Conservation (phyloP, 2,797 vertebrate species). For the Lutra lutra region DNA sequence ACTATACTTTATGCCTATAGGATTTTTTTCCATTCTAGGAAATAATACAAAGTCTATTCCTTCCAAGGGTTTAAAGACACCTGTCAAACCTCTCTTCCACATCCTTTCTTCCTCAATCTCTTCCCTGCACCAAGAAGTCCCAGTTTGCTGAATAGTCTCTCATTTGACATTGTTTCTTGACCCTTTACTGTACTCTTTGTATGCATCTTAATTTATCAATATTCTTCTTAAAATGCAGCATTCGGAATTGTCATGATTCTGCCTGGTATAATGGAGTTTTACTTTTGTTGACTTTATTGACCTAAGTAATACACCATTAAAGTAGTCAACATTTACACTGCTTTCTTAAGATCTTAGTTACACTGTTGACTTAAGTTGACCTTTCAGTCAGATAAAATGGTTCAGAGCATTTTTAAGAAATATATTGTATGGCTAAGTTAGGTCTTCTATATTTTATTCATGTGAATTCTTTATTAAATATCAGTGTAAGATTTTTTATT, state of each 20-base stretch:
- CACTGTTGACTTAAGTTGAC: constrained; percentile 49
- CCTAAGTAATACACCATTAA: constrained; percentile 49
- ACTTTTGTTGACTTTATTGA: constrained; percentile 64
- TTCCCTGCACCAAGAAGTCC: background rate
- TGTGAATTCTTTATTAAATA: background rate
- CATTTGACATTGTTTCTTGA: background rate
- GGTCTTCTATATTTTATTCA: background rate
- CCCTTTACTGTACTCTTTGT: background rate
- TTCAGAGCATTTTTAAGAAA: constrained; percentile 40
- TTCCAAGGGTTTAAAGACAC: background rate
- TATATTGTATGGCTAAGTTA: background rate
- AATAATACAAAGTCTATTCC: background rate
- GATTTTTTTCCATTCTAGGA: background rate
- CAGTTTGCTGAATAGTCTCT: background rate
- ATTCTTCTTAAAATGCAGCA: background rate
- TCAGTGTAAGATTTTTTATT: background rate
- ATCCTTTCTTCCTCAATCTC: background rate
- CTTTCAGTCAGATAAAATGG: constrained; percentile 21
- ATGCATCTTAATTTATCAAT: background rate
- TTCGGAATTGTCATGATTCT: constrained; percentile 53
- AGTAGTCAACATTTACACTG: constrained; percentile 60
- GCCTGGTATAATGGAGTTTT: background rate
- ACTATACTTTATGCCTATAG: background rate
- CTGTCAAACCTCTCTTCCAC: background rate
- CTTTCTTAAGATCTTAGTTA: constrained; percentile 38